Percentiles rank a stretch among this genome's conserved stretches.
Evolutionary conservation across 2,888 invertebrate species (phyloP).

Genomic region (Tetranychus truncatus): DNA sequence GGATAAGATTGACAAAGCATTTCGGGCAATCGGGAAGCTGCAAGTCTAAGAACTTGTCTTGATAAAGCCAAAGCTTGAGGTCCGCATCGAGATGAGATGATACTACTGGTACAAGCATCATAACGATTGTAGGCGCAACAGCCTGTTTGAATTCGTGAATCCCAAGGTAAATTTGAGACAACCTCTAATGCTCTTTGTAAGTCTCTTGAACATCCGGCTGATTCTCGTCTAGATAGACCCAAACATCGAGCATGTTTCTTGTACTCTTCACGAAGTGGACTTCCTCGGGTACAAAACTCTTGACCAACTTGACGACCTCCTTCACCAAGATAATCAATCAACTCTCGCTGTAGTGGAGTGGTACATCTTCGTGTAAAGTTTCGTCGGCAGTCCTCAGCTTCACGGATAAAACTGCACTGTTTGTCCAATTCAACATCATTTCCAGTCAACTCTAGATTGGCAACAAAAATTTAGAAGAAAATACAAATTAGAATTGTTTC

Average conservation of each 20-base stretch:
- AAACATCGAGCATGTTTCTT: conserved; percentile 27
- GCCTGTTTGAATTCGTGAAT: conserved; percentile 26
- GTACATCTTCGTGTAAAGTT: conserved; percentile 26
- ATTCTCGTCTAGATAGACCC: conserved; percentile 19
- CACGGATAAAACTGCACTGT: conserved; percentile 26
- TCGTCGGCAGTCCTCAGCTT: conserved; percentile 25
- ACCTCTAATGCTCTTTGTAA: conserved; percentile 26
- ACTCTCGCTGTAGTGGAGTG: conserved; percentile 26
- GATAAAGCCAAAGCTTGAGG: conserved; percentile 26
- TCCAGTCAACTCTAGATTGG: background rate
- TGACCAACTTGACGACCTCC: conserved; percentile 25
- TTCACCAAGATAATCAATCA: conserved; percentile 26
- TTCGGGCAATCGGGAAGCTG: conserved; percentile 26
- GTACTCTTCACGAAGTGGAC: conserved; percentile 24
- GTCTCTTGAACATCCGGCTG: conserved; percentile 24
- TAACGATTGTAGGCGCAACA: conserved; percentile 24
- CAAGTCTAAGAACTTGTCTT: conserved; percentile 25
- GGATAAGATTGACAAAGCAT: conserved; percentile 26
- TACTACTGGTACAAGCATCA: conserved; percentile 22
- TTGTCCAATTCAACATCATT: conserved; percentile 25
- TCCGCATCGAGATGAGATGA: conserved; percentile 26
- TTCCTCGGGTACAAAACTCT: conserved; percentile 27
- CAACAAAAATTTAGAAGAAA: too few species aligned
- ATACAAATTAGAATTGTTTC: background rate
- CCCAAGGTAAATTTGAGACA: conserved; percentile 23